A percentile compares a stretch with the other conserved stretches of the same genome.
phyloP scores from a whole-genome alignment of 2,888 invertebrate genomes.

The Lasioglossum lativentre region DNA sequence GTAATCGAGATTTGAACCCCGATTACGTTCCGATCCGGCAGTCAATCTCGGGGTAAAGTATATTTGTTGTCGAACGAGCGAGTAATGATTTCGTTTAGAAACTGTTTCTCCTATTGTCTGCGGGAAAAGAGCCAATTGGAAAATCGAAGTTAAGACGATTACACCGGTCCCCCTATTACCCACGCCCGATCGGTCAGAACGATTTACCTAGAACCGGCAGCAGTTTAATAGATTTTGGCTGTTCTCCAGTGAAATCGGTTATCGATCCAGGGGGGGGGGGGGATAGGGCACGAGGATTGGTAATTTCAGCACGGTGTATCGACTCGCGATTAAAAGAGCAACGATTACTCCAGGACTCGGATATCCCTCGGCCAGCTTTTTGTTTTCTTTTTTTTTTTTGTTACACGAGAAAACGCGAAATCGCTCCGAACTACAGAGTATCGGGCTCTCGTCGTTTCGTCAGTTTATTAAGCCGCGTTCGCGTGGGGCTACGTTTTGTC shows the following conservation, averaged over 20 bases:
- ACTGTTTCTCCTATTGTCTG: conserved; percentile 46
- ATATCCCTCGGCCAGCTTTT: background rate
- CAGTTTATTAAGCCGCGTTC: conserved; percentile 8
- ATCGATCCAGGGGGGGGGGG: conserved; percentile 39
- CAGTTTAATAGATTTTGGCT: conserved; percentile 64
- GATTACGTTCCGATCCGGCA: background rate
- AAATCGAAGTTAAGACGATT: conserved; percentile 72
- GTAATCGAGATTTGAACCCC: background rate
- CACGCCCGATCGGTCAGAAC: conserved; percentile 50
- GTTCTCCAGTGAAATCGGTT: conserved; percentile 50
- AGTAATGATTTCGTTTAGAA: conserved; percentile 29
- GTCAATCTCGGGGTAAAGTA: background rate
- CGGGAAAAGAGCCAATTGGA: conserved; percentile 67
- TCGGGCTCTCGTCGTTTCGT: background rate
- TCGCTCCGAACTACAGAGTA: background rate
- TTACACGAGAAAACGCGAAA: conserved; percentile 2
- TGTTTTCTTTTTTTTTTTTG: background rate
- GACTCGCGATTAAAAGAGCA: conserved; percentile 44
- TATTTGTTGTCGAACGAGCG: background rate
- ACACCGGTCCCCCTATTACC: conserved; percentile 60
- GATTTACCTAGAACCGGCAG: conserved; percentile 58
- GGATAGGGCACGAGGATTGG: background rate
- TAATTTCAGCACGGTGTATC: conserved; percentile 51
- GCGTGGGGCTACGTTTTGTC: background rate
- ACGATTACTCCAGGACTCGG: conserved; percentile 48